Base-by-base conservation (phyloP, 1,140 invertebrate species). In the Gonatopus flavifemur region DNA sequence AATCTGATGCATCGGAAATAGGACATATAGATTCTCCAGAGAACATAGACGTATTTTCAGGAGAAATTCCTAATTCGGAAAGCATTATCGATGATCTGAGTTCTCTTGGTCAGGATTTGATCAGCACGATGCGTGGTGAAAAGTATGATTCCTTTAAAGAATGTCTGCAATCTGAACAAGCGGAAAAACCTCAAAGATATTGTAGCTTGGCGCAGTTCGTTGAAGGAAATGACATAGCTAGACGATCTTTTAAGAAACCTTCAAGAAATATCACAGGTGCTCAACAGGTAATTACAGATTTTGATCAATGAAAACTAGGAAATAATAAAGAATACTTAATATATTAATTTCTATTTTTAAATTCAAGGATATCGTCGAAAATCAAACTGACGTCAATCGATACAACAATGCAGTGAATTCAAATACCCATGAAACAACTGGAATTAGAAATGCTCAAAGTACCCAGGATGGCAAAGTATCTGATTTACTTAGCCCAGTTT, bases 1-100 rank as follows among this genome's bases (percentile, higher is more conserved):
- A 45, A 20, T 74, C 72, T 0, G 70, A 76, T 9, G 61, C 46
- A n/a, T 69, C 68, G 0, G 74, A 78, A 48, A 88, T 91, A 12
- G 83, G 83, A 9, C 88, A 91, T 59, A 90, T 90, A 33, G 89
- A 91, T 55, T 90, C 88, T 0, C 88, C 89, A 0, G 89, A 91
- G 76, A 82, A 84, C 31, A 90, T 88, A 1, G 89, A 91, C 41
- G 82, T 84, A 1, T 80, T 80, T 45, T 72, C 81, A 20, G 86
- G 83, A 7, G 87, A 88, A 59, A 79, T 84, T 1, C 77, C 87
- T 51, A 86, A 86, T 42, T 87, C 86, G 3, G 87, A 89, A 68
- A 88, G 86, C 35, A 80, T 89, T 9, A 83, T 88, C 68, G 88
- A 89, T 44, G 88, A 89, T 60, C 83, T 89, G 7, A 88, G 87